Conservation (phyloP, 2,113 vertebrate genomes). For the Psophia crepitans region DNA sequence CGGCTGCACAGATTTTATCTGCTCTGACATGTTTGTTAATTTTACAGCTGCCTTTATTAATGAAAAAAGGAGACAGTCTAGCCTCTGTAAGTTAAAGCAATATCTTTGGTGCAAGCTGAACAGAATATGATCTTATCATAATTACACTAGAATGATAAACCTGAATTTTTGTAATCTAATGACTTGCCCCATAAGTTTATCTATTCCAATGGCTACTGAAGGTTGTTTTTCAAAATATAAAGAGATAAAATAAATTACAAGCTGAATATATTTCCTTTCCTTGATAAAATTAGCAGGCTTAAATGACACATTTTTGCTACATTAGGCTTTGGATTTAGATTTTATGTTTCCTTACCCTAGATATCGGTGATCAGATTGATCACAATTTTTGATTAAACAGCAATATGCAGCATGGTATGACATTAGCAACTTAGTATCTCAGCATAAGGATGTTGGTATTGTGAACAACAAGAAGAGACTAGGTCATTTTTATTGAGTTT, state of each 20-base stretch:
- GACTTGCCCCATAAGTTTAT: background rate
- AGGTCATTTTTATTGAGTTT: background rate
- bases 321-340: background rate
- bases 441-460: background rate
- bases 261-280: background rate
- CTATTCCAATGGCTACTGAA: background rate
- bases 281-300: background rate
- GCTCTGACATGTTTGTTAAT: slow-evolving; percentile 12
- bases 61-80: background rate
- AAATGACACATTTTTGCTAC: background rate
- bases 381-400: background rate
- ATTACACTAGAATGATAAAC: background rate
- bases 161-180: background rate
- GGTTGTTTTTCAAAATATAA: background rate
- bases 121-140: background rate
- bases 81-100: background rate
- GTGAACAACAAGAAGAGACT: background rate
- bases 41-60: slow-evolving; percentile 33
- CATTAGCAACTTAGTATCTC: no score
- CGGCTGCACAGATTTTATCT: slow-evolving; percentile 17
- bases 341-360: background rate
- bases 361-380: background rate
- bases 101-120: slow-evolving; percentile 2
- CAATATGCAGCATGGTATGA: background rate
- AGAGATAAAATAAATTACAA: background rate